phyloP scores from a whole-genome alignment of 2,797 vertebrate species.

The Anguilla anguilla region DNA sequence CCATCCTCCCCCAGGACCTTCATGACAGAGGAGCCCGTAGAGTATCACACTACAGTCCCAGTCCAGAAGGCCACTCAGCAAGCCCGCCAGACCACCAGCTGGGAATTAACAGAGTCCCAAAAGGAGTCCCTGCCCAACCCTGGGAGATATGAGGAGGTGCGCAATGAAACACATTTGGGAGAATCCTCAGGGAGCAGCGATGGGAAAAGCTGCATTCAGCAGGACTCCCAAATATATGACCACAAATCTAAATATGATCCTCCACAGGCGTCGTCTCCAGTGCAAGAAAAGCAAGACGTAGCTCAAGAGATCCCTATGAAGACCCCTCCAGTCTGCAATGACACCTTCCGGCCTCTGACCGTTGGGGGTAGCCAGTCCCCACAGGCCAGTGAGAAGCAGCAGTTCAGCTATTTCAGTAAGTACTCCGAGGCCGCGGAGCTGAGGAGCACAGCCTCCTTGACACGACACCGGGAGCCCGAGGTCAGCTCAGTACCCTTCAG shows the following conservation, averaged over 20 bases:
- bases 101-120: background rate
- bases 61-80: slow-evolving; percentile 91
- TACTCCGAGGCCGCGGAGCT: slow-evolving; percentile 95
- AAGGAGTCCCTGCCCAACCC: slow-evolving; percentile 36
- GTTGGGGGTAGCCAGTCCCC: slow-evolving; percentile 53
- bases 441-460: slow-evolving; percentile 84
- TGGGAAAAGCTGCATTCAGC: background rate
- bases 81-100: slow-evolving; percentile 55
- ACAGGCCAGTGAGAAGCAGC: slow-evolving; percentile 72
- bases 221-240: slow-evolving; percentile 18
- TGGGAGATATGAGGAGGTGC: slow-evolving; percentile 22
- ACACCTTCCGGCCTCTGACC: slow-evolving; percentile 51
- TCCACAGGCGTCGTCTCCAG: slow-evolving; percentile 64
- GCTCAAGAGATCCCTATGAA: slow-evolving; percentile 79
- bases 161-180: background rate
- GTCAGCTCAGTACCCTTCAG: slow-evolving; percentile 89
- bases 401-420: slow-evolving; percentile 96
- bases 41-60: slow-evolving; percentile 87
- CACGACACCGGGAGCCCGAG: slow-evolving; percentile 80
- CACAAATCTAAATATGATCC: slow-evolving; percentile 57
- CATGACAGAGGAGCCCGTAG: slow-evolving; percentile 80
- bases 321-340: slow-evolving; percentile 64
- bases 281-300: slow-evolving; percentile 74
- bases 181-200: background rate
- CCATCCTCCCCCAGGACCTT: slow-evolving; percentile 59